phyloP scores from a whole-genome alignment of 2,113 vertebrate species.

The Hippocampus barbouri region DNA sequence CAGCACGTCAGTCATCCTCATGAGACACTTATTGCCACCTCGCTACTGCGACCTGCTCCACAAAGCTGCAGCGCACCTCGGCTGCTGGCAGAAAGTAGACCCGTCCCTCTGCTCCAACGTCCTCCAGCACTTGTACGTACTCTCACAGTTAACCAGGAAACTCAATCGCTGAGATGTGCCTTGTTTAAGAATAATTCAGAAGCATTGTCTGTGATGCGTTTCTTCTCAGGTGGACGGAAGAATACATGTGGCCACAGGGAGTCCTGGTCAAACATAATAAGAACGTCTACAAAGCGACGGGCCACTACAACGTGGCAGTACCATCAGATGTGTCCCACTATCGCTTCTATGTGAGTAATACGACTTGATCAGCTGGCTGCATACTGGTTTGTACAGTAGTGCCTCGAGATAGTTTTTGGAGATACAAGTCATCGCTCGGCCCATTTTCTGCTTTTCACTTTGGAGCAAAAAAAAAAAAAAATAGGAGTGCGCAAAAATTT shows the following conservation, averaged over 20 bases:
- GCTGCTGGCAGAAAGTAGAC: slow-evolving; percentile 99
- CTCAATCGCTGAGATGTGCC: background rate
- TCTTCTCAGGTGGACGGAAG: slow-evolving; percentile 88
- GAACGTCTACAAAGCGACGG: slow-evolving; percentile 98
- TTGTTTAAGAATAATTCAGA: background rate
- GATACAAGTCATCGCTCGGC: too few relatives aligned
- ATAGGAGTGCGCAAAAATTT: too few relatives aligned
- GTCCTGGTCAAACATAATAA: slow-evolving; percentile 97
- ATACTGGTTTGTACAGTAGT: background rate
- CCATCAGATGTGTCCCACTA: slow-evolving; percentile 97
- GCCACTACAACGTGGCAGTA: slow-evolving; percentile 95
- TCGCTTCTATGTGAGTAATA: slow-evolving; percentile 91
- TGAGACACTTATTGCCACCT: slow-evolving; percentile 88
- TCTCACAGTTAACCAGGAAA: background rate
- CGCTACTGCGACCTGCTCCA: slow-evolving; percentile 96
- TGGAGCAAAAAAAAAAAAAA: too few relatives aligned
- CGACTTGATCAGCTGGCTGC: background rate
- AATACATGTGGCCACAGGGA: slow-evolving; percentile 97
- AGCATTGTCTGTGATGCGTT: background rate
- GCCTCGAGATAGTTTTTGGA: too few relatives aligned
- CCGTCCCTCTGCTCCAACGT: slow-evolving; percentile 94
- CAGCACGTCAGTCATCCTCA: slow-evolving; percentile 94
- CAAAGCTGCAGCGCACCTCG: slow-evolving; percentile 93
- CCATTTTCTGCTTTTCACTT: too few relatives aligned
- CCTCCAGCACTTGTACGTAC: slow-evolving; percentile 91